These are phyloP conservation scores for Fulica atra DNA, from an alignment of 2,113 vertebrate genomes.

Conservation along the genomic window DNA sequence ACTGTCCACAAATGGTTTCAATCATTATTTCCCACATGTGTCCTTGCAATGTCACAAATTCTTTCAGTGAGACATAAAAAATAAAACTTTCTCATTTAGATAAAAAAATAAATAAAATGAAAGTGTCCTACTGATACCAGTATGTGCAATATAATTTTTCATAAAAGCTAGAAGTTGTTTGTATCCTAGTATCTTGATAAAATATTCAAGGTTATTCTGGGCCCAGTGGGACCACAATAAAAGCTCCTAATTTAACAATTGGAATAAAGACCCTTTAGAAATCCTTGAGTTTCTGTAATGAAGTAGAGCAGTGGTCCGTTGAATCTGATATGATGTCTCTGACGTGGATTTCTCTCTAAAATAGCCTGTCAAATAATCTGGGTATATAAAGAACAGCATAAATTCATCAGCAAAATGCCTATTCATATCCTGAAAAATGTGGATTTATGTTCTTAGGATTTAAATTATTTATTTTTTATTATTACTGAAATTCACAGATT, in stretches of 20 bases:
- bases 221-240: background rate
- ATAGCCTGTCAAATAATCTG: background rate
- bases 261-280: background rate
- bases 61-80: background rate
- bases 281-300: background rate
- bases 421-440: background rate
- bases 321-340: background rate
- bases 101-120: background rate
- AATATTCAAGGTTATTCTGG: background rate
- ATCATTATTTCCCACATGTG: constrained; percentile 16
- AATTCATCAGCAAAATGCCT: background rate
- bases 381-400: background rate
- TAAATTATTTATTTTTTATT: background rate
- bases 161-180: background rate
- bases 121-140: background rate
- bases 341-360: background rate
- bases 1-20: background rate
- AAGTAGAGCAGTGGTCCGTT: background rate
- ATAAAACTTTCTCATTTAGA: background rate
- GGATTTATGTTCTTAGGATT: background rate
- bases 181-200: background rate
- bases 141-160: background rate
- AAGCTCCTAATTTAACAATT: background rate
- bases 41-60: background rate
- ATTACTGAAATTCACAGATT: too few species aligned